Evolutionary conservation across 2,797 vertebrate genomes (phyloP).

Genomic region (Centroberyx gerrardi): DNA sequence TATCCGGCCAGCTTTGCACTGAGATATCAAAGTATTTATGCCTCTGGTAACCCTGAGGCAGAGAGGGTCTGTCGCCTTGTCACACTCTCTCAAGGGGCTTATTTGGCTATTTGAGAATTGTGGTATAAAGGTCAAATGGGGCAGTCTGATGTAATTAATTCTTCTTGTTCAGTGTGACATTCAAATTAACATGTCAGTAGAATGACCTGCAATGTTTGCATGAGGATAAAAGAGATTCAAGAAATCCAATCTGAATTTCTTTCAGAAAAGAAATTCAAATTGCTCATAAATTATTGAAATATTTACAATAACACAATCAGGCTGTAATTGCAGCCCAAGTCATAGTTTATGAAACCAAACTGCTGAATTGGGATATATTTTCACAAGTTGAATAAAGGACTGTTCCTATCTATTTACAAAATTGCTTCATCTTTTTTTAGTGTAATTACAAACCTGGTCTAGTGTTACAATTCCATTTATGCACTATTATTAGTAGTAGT

Average conservation of each 20-base stretch:
- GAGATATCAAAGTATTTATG: conserved; percentile 50
- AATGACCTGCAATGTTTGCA: background rate
- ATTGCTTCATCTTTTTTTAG: background rate
- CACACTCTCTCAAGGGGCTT: conserved; percentile 30
- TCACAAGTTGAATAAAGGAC: background rate
- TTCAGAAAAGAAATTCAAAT: background rate
- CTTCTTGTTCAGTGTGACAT: conserved; percentile 13
- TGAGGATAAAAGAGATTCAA: background rate
- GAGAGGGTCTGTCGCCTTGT: conserved; percentile 14
- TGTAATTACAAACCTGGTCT: background rate
- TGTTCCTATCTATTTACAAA: background rate
- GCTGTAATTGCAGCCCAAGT: background rate
- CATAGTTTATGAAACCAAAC: background rate
- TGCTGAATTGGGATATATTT: too few relatives aligned
- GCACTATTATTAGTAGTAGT: conserved; percentile 11
- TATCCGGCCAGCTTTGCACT: conserved; percentile 46
- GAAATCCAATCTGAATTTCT: too few relatives aligned
- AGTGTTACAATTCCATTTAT: background rate
- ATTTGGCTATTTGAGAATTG: conserved; percentile 48
- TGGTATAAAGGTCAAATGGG: conserved; percentile 48
- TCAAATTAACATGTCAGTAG: background rate
- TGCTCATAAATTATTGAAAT: background rate
- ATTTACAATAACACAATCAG: background rate
- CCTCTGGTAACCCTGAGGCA: conserved; percentile 43
- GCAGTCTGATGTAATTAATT: conserved; percentile 13